phyloP scores from a whole-genome alignment of 2,888 invertebrate species.

The Nemotelus nigrinus region DNA sequence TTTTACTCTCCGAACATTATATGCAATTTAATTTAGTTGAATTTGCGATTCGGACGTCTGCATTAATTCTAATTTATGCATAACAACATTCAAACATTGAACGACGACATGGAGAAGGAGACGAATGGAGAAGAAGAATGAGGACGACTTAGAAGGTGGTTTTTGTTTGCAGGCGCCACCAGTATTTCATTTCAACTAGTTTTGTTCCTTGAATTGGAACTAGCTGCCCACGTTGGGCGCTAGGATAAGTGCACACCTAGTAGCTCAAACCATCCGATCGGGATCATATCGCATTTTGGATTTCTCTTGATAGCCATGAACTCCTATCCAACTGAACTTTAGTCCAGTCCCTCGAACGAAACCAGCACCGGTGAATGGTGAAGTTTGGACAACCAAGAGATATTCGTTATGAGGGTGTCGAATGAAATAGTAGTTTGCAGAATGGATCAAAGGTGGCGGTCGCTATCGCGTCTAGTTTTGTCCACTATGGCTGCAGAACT shows the following conservation, averaged over 20 bases:
- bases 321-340: slow-evolving; percentile 40
- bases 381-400: slow-evolving; percentile 42
- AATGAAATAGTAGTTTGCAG: slow-evolving; percentile 48
- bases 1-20: slow-evolving; percentile 43
- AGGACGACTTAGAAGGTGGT: slow-evolving; percentile 44
- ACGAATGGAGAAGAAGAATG: background rate
- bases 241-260: background rate
- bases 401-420: slow-evolving; percentile 35
- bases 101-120: slow-evolving; percentile 52
- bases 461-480: slow-evolving; percentile 41
- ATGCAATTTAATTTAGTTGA: slow-evolving; percentile 49
- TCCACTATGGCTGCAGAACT: slow-evolving; percentile 40
- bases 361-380: slow-evolving; percentile 28
- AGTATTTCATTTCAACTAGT: slow-evolving; percentile 8
- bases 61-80: slow-evolving; percentile 58
- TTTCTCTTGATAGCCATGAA: slow-evolving; percentile 47
- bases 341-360: slow-evolving; percentile 35
- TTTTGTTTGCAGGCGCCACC: slow-evolving; percentile 45
- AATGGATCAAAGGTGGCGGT: slow-evolving; percentile 47
- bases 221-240: background rate
- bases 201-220: background rate
- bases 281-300: slow-evolving; percentile 36
- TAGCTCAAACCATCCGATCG: slow-evolving; percentile 31
- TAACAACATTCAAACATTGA: slow-evolving; percentile 57
- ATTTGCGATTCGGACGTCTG: slow-evolving; percentile 57